Percentiles rank a stretch among this genome's conserved stretches.
These are phyloP conservation scores for rat (Rattus norvegicus) DNA, from an alignment of 2,113 vertebrate genomes.

Conservation along the genomic window DNA sequence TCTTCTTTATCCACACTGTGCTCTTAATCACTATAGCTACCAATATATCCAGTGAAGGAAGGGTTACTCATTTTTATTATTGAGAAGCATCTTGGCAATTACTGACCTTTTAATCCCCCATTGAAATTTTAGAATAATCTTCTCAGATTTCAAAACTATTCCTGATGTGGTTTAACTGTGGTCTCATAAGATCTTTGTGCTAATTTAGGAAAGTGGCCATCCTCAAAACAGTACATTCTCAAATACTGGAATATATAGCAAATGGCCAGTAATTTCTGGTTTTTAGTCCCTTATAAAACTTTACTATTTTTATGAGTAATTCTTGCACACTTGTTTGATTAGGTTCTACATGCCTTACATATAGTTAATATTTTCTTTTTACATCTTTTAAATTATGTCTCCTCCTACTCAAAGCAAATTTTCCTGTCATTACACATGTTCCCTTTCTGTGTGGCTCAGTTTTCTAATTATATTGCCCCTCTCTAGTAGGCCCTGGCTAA, in stretches of 20 bases:
- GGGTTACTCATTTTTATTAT: background rate
- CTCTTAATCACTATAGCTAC: background rate
- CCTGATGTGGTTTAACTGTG: background rate
- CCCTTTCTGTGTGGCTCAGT: background rate
- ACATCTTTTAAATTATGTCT: background rate
- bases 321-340: background rate
- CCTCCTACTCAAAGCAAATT: background rate
- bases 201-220: background rate
- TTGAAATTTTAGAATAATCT: background rate
- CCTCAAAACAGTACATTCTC: background rate
- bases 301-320: background rate
- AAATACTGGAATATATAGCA: background rate
- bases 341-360: background rate
- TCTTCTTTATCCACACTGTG: background rate
- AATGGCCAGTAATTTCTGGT: background rate
- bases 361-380: background rate
- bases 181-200: background rate
- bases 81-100: background rate
- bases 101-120: background rate
- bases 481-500: background rate
- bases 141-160: conserved; percentile 5
- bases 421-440: background rate
- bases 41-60: background rate
- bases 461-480: background rate
- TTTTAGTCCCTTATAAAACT: background rate